Conservation (phyloP, 1,140 invertebrate species). For the Lutraria rhynchaena region DNA sequence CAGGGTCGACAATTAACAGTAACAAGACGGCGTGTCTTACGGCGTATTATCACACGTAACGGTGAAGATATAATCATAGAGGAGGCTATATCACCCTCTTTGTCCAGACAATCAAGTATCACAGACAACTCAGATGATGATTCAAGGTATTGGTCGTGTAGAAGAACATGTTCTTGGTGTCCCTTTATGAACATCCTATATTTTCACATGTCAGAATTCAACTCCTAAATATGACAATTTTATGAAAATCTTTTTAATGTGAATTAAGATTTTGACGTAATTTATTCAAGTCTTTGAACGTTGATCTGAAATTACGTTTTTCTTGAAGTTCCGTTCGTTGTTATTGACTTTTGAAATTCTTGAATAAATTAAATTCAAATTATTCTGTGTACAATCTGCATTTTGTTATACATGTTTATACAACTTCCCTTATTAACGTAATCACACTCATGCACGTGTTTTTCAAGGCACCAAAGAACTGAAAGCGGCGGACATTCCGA, state of each 20-base stretch:
- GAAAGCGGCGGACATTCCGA: neutral
- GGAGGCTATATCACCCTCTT: constrained; percentile 68
- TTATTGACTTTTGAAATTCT: no score
- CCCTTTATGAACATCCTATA: no score
- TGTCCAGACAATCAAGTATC: constrained; percentile 70
- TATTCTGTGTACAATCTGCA: no score
- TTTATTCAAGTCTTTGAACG: neutral
- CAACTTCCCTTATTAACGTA: no score
- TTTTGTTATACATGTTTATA: no score
- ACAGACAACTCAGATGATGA: constrained; percentile 67
- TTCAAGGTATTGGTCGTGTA: constrained; percentile 20
- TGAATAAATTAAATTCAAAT: no score
- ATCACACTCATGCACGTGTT: no score
- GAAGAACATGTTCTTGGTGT: no score
- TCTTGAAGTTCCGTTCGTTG: no score
- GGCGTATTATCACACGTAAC: constrained; percentile 71
- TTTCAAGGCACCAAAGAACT: constrained; percentile 4
- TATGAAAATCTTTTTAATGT: neutral
- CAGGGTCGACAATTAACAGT: constrained; percentile 71
- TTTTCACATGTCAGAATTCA: no score
- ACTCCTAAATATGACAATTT: neutral
- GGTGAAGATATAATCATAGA: constrained; percentile 74
- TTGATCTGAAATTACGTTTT: no score
- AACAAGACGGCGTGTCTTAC: constrained; percentile 71
- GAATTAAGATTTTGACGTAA: neutral